Evolutionary conservation across 2,797 vertebrate species (phyloP), one percentile per base, ranked within the genome.

Genomic region (Pelochelys cantorii): DNA sequence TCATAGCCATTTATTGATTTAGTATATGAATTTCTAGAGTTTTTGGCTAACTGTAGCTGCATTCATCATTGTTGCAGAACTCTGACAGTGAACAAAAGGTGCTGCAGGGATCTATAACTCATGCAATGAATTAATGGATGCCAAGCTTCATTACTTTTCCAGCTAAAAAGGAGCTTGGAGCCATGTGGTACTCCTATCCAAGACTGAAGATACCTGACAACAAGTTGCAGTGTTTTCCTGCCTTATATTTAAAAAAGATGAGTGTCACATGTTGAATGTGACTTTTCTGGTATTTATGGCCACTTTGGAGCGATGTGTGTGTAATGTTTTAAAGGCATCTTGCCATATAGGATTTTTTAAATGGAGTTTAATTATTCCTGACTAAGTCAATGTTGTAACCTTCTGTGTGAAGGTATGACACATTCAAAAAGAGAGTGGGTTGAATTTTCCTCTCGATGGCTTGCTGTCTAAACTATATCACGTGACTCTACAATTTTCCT

Each of bases 81-180:
- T 89, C 93, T 97, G 96, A 94, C 93, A 92, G 91, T 82, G 92
- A 96, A 94, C 95, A 95, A 97, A 94, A 95, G 95, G 93, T 95
- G 95, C 97, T 95, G 90, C 86, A 93, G 95, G 96, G 96, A 95
- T 86, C 90, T 59, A 79, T 97, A 97, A 95, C 89, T 97, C 95
- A 96, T 3, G 4, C 17, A 17, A 92, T 10, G 84, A 94, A 97
- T 97, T 95, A 97, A 97, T 95, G 95, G 95, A 94, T 90, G 90
- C 89, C 81, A 18, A 15, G 85, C 92, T 94, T 78, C 3, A 78
- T 93, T 96, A 48, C 86, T 83, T 95, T 34, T 20, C 10, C 95
- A 97, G 86, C 95, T 94, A 2, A 90, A 92, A 23, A 90, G 77
- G 82, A 89, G 83, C 60, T 78, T 82, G 82, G 78, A 85, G 79